Evolutionary conservation across 2,888 invertebrate species (phyloP).

Genomic region (Dichetophora obliterata): DNA sequence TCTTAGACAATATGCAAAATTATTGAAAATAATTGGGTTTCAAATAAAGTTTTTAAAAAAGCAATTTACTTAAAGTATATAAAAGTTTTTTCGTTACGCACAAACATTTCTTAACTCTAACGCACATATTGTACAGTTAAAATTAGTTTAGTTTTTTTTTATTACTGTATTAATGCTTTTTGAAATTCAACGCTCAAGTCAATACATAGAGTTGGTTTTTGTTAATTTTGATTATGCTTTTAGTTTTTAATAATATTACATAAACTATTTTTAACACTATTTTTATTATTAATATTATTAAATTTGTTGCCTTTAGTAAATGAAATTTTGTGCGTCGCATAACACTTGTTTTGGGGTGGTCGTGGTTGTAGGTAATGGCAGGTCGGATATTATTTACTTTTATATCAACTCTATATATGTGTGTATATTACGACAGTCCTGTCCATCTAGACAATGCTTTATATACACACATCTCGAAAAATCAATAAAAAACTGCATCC

Average conservation of each 20-base stretch:
- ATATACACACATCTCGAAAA: no score
- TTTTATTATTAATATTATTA: conserved; percentile 35
- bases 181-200: no score
- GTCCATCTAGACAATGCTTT: no score
- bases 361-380: background rate
- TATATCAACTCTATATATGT: conserved; percentile 17
- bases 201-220: background rate
- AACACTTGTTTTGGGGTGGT: conserved; percentile 62
- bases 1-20: background rate
- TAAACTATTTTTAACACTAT: conserved; percentile 27
- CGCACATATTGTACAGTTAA: conserved; percentile 19
- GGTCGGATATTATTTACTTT: background rate
- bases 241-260: conserved; percentile 17
- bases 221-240: conserved; percentile 12
- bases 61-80: no score
- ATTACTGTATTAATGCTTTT: no score
- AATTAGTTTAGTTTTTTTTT: background rate
- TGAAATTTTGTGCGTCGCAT: conserved; percentile 65
- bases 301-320: background rate
- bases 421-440: no score
- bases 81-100: no score
- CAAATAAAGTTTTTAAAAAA: background rate
- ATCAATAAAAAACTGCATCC: no score
- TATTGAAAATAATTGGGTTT: background rate
- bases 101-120: background rate